A percentile compares a stretch with the other conserved stretches of the same genome.
Evolutionary conservation across 1,140 invertebrate species (phyloP).

Genomic region (Bombus polaris): DNA sequence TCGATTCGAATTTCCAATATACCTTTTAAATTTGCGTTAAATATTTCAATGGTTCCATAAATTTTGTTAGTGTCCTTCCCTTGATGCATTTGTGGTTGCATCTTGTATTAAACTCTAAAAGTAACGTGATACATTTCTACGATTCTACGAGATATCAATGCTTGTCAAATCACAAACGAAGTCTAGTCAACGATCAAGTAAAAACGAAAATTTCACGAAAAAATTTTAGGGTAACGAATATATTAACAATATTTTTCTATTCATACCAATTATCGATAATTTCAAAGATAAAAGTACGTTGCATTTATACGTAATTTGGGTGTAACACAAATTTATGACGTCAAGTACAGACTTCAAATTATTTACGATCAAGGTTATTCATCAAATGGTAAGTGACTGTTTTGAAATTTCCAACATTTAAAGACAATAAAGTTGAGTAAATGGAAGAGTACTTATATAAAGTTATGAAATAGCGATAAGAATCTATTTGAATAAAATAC

Average conservation of each 20-base stretch:
- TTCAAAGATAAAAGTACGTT: not conserved
- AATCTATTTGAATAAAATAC: not conserved
- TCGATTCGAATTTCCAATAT: not conserved
- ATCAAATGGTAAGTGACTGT: not conserved
- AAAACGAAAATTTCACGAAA: not conserved
- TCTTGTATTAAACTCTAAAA: not conserved
- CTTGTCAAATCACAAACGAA: too few species aligned
- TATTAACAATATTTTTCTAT: not conserved
- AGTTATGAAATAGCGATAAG: not conserved
- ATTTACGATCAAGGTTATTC: not conserved
- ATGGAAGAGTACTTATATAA: not conserved
- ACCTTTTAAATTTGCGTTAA: too few species aligned
- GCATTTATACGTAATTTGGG: not conserved
- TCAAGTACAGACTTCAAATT: not conserved
- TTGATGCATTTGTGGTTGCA: too few species aligned
- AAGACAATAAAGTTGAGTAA: not conserved
- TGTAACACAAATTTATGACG: not conserved
- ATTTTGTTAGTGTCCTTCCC: not conserved
- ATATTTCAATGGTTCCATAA: not conserved
- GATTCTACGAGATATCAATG: not conserved
- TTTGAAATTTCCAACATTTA: not conserved
- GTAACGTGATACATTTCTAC: not conserved
- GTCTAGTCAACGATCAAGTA: not conserved
- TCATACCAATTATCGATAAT: too few species aligned
- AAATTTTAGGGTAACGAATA: not conserved